A percentile compares a stretch with the other conserved stretches of the same genome.
Conservation (phyloP, 2,888 invertebrate species). For the Erebia epiphron region DNA sequence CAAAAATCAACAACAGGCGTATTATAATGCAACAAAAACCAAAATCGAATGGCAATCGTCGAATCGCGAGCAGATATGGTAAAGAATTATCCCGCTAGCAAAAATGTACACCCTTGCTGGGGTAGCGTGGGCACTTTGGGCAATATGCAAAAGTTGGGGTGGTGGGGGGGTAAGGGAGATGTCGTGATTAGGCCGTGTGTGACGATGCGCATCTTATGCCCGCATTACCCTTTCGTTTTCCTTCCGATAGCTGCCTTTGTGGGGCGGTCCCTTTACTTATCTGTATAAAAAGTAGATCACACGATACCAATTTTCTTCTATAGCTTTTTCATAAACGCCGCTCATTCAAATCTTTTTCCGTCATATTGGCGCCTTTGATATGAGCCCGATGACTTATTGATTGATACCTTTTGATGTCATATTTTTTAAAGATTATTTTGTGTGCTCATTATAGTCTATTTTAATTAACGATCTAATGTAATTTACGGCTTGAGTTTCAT, state of each 20-base stretch:
- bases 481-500: neutral
- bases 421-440: neutral
- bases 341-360: constrained; percentile 43
- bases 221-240: constrained; percentile 83
- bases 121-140: constrained; percentile 76
- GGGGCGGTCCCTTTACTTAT: constrained; percentile 63
- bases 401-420: neutral
- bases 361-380: constrained; percentile 46
- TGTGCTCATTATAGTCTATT: neutral
- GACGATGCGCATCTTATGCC: constrained; percentile 83
- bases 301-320: constrained; percentile 73
- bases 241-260: constrained; percentile 82
- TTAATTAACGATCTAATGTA: neutral
- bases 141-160: constrained; percentile 79
- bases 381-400: constrained; percentile 14
- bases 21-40: constrained; percentile 45
- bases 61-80: constrained; percentile 44
- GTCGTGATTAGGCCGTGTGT: constrained; percentile 81
- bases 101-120: constrained; percentile 63
- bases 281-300: constrained; percentile 67
- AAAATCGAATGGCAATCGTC: constrained; percentile 46
- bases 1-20: constrained; percentile 42
- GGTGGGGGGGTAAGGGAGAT: constrained; percentile 53
- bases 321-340: constrained; percentile 44
- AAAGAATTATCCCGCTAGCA: constrained; percentile 59